These are phyloP conservation scores for Eristalinus sepulchralis DNA, from an alignment of 2,888 invertebrate species.

Conservation along the genomic window DNA sequence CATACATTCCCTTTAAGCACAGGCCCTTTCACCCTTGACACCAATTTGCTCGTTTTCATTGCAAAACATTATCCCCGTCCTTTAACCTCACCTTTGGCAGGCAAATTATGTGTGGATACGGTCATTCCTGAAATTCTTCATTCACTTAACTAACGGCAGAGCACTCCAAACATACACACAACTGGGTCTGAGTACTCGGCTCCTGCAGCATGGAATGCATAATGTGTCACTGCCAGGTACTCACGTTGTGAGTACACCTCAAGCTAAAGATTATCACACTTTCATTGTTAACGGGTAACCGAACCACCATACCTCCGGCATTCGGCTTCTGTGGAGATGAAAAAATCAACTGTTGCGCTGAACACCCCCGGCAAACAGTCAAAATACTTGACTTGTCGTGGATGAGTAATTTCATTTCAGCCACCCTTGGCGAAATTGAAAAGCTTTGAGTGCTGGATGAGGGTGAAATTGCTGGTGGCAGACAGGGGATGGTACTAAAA, in stretches of 20 bases:
- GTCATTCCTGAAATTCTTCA: not conserved
- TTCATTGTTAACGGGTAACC: not conserved
- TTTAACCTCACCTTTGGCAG: not conserved
- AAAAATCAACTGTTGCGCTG: slow-evolving; percentile 53
- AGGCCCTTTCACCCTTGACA: slow-evolving; percentile 39
- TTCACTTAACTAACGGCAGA: not conserved
- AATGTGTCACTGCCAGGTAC: slow-evolving; percentile 30
- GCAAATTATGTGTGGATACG: not conserved
- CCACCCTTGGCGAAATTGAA: slow-evolving; percentile 7
- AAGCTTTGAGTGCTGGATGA: not conserved
- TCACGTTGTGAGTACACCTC: slow-evolving; percentile 10
- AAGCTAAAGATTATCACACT: slow-evolving; percentile 46
- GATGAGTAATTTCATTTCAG: slow-evolving; percentile 6
- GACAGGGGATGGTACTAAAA: slow-evolving; percentile 39
- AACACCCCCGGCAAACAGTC: slow-evolving; percentile 15
- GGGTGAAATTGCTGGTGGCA: not conserved
- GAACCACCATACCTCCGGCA: not conserved
- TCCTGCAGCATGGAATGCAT: not conserved
- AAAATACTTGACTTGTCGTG: slow-evolving; percentile 10
- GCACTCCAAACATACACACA: not conserved
- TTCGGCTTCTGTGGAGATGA: not conserved
- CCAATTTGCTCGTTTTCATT: slow-evolving; percentile 24
- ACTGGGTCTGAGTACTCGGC: not conserved
- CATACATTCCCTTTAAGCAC: not conserved
- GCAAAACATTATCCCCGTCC: not conserved